Conservation (phyloP, 2,888 invertebrate species). For the Metallyticus violacea region DNA sequence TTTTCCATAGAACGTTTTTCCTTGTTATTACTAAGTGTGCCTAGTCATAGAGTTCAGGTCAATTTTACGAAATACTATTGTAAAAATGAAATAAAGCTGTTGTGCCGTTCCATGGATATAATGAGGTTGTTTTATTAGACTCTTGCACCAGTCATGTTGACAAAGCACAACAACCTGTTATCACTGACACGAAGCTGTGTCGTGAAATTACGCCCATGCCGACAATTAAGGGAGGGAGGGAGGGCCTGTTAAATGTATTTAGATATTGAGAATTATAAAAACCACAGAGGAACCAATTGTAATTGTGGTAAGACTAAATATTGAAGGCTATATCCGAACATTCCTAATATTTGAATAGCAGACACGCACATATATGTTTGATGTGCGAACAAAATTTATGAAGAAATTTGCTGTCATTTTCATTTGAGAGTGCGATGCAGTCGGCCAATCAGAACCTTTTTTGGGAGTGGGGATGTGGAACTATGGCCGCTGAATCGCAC, state of each 20-base stretch:
- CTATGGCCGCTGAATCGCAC: neutral
- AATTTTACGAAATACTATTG: conserved; percentile 49
- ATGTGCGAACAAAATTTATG: no score
- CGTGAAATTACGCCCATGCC: neutral
- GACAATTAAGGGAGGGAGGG: neutral
- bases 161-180: conserved; percentile 20
- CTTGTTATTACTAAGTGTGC: conserved; percentile 63
- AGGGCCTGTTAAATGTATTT: conserved; percentile 19
- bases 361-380: no score
- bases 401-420: no score
- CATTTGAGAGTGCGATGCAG: no score
- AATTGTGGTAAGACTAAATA: conserved; percentile 6
- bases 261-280: neutral
- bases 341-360: no score
- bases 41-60: conserved; percentile 62
- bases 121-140: conserved; percentile 41
- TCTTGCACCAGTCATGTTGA: neutral
- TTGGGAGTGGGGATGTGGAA: no score
- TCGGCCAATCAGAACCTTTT: no score
- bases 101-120: conserved; percentile 45
- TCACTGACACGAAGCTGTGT: neutral
- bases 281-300: conserved; percentile 22
- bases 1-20: conserved; percentile 55
- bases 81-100: conserved; percentile 37
- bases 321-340: neutral